Percentiles rank a stretch among this genome's conserved stretches.
These are phyloP conservation scores for Gambusia holbrooki DNA, from an alignment of 2,113 vertebrate species.

Conservation along the genomic window DNA sequence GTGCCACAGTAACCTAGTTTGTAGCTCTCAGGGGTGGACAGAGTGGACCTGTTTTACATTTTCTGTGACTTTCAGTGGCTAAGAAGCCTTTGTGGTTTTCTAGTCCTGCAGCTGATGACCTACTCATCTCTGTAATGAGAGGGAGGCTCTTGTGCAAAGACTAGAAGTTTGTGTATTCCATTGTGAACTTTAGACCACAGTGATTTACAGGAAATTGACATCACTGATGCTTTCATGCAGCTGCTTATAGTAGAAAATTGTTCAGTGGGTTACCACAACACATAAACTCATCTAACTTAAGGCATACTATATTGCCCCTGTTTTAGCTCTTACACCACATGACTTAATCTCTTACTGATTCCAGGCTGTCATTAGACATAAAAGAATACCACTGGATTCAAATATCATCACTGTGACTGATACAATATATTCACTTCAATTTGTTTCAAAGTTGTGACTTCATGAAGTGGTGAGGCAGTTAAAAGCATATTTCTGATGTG, in stretches of 20 bases:
- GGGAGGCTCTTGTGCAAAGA: background rate
- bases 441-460: background rate
- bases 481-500: constrained; percentile 8
- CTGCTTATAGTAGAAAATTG: constrained; percentile 1
- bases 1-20: background rate
- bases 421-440: background rate
- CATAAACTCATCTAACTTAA: background rate
- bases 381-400: background rate
- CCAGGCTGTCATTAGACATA: background rate
- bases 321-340: constrained; percentile 14
- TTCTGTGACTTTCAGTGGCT: background rate
- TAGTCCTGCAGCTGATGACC: constrained; percentile 19
- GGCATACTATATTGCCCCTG: background rate
- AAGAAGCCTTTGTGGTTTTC: constrained; percentile 18
- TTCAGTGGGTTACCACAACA: constrained; percentile 12
- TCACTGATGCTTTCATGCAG: constrained; percentile 11
- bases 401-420: background rate
- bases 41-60: background rate
- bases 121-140: constrained; percentile 34
- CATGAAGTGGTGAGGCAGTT: constrained; percentile 1
- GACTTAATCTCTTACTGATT: background rate
- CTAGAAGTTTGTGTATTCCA: constrained; percentile 24
- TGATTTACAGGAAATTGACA: constrained; percentile 24
- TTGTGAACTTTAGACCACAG: constrained; percentile 21
- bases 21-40: constrained; percentile 7